Conservation (phyloP, 2,113 vertebrate genomes). For the Alligator sinensis region DNA sequence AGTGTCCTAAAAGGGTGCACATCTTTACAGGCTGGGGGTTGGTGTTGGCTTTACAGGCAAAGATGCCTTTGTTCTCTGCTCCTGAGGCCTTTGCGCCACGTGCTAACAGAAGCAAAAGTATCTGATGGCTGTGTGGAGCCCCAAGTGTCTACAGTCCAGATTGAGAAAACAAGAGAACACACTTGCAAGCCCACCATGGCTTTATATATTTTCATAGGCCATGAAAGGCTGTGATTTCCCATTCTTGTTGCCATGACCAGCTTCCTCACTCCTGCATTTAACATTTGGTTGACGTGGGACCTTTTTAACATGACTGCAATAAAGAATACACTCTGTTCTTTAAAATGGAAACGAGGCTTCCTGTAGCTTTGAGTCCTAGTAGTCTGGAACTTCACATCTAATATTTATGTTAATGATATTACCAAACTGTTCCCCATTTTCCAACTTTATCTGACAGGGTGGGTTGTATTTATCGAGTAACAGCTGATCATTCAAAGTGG, state of each 20-base stretch:
- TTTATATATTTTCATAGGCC: neutral
- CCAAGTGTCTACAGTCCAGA: neutral
- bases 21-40: neutral
- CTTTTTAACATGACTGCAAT: neutral
- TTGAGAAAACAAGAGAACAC: neutral
- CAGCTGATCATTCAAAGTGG: neutral
- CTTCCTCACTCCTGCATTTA: neutral
- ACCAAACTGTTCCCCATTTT: accelerated
- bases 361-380: neutral
- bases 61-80: neutral
- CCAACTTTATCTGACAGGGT: neutral
- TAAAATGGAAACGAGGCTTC: neutral
- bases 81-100: neutral
- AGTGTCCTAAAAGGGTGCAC: neutral
- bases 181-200: neutral
- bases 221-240: neutral
- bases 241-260: neutral
- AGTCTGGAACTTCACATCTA: neutral
- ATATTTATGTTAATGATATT: neutral
- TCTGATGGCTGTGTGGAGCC: neutral
- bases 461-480: neutral
- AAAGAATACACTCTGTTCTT: neutral
- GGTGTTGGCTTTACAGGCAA: neutral
- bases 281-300: too few species aligned
- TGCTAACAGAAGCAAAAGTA: neutral